phyloP scores from a whole-genome alignment of 2,888 invertebrate genomes.

The Ormia ochracea region DNA sequence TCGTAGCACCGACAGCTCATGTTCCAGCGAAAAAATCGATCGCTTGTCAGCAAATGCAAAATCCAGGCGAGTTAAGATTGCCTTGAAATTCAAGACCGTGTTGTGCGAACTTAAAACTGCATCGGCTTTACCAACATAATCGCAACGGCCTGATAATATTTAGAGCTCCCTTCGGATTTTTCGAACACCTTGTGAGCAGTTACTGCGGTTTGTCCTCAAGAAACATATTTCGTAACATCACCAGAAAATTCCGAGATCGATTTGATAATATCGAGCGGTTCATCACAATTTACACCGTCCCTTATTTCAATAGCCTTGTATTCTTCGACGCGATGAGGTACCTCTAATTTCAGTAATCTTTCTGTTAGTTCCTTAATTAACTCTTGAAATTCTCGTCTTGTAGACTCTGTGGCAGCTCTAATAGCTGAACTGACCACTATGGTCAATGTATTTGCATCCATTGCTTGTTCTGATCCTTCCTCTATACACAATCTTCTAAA shows the following conservation, averaged over 20 bases:
- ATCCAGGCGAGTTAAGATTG: no score
- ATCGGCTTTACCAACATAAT: constrained; percentile 24
- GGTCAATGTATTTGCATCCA: no score
- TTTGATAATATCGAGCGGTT: not conserved
- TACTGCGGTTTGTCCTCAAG: constrained; percentile 16
- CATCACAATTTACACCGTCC: not conserved
- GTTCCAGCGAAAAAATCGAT: not conserved
- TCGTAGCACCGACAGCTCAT: not conserved
- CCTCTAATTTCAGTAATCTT: not conserved
- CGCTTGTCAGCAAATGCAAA: constrained; percentile 22
- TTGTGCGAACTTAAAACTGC: not conserved
- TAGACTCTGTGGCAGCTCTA: not conserved
- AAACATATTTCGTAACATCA: not conserved
- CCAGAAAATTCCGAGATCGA: not conserved
- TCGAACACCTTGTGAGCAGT: constrained; percentile 27
- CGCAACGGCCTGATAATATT: constrained; percentile 11
- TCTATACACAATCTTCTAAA: no score
- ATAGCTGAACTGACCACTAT: no score
- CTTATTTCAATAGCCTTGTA: not conserved
- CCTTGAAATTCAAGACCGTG: constrained; percentile 17
- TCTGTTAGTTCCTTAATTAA: not conserved
- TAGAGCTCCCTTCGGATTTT: not conserved
- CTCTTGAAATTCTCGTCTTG: not conserved
- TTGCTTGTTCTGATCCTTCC: no score
- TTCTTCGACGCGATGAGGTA: not conserved